Base-by-base conservation (phyloP, 1,140 invertebrate genomes). In the Dendroctonus ponderosae region DNA sequence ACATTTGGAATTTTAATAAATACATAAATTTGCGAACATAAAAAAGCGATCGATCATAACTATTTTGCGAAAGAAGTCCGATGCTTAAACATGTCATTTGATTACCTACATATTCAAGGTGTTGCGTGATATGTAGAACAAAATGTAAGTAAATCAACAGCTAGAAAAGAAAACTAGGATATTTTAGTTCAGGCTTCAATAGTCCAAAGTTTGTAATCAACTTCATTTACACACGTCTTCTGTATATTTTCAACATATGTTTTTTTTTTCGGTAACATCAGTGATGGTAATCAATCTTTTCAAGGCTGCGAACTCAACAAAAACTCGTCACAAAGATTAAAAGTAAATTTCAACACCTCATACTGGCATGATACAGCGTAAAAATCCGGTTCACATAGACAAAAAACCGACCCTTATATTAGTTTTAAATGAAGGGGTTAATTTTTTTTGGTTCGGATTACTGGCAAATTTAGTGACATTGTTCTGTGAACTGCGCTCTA, bases 391-490 rank as follows among this genome's bases (percentile, higher is more conserved):
- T 59, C 44, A 38, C 42, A 59, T 11, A 12, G 6, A 41, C 7
- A 59, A 59, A 59, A 59, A 59, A 59, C 15, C 43, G 11, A 46
- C 57, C 57, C 57, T 26, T 59, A 59, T 59, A 59, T 59, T 59
- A 59, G 57, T 46, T 59, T 59, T 59, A 59, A 59, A 59, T 48
- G 44, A 59, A 48, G 57, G 57, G 57, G 42, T 48, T 46, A 59
- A n/a, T 59, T 43, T 48, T 59, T 46, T 46, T 46, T 11, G 38
- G 38, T 8, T 11, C 42, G 54, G 57, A 59, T 59, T 59, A 59
- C 57, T 48, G 11, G 57, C 57, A 59, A 59, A 46, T 59, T 59
- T 48, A 48, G n/a, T 48, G 15, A 9, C 42, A 46, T 59, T 48
- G 42, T 59, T 12, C 15, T 57, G 5, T 48, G 42, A 46, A 8